Percentiles rank a stretch among this genome's conserved stretches.
These are phyloP conservation scores for Triplophysa rosa DNA, from an alignment of 2,113 vertebrate species.

Conservation along the genomic window DNA sequence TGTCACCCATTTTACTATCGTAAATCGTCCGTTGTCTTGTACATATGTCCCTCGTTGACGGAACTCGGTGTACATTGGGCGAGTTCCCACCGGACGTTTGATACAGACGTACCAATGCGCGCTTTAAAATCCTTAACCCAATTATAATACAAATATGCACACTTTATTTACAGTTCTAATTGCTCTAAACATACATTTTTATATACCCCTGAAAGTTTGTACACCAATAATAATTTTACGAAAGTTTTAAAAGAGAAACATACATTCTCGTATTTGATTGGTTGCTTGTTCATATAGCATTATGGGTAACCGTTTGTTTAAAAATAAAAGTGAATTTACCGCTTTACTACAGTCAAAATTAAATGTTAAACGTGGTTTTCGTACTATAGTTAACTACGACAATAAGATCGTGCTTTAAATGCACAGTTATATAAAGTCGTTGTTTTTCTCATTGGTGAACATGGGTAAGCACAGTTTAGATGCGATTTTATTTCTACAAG, in stretches of 20 bases:
- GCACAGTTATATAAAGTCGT: neutral
- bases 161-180: neutral
- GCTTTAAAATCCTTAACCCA: neutral
- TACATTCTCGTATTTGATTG: conserved; percentile 3
- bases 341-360: neutral
- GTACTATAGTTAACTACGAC: neutral
- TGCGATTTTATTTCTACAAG: neutral
- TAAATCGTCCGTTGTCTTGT: no score
- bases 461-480: neutral
- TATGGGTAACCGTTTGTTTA: neutral
- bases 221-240: neutral
- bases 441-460: conserved; percentile 19
- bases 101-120: neutral
- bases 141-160: neutral
- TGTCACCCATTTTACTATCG: neutral
- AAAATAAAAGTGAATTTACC: neutral
- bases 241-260: neutral
- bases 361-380: neutral
- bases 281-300: conserved; percentile 23
- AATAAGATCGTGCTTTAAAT: neutral
- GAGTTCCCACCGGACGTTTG: neutral
- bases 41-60: neutral
- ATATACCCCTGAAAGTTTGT: neutral
- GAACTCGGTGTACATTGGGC: neutral
- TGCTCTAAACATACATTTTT: neutral